A percentile compares a stretch with the other conserved stretches of the same genome.
Evolutionary conservation across 2,888 invertebrate genomes (phyloP).

Genomic region (Malthinus flaveolus): DNA sequence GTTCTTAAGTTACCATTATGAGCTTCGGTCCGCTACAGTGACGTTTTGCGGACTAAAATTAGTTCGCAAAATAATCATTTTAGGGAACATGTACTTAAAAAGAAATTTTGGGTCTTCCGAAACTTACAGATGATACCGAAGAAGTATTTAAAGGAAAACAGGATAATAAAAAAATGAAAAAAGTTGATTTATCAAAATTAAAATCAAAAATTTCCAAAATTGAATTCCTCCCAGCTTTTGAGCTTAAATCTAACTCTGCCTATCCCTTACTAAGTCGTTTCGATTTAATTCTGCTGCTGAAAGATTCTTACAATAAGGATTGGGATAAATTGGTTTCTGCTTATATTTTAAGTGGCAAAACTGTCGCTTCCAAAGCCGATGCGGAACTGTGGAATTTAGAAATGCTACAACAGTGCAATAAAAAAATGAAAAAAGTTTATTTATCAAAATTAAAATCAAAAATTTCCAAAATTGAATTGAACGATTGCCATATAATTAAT

Average conservation of each 20-base stretch:
- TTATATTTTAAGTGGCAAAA: constrained; percentile 58
- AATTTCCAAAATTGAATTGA: constrained; percentile 35
- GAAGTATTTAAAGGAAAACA: too few relatives aligned
- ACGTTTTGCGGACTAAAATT: too few relatives aligned
- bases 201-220: too few relatives aligned
- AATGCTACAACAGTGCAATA: constrained; percentile 64
- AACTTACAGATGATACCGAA: too few relatives aligned
- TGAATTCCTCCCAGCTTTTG: constrained; percentile 65
- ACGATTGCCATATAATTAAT: constrained; percentile 38
- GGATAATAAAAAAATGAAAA: too few relatives aligned
- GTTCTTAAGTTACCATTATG: too few relatives aligned
- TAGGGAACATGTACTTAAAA: too few relatives aligned
- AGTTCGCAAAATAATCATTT: too few relatives aligned
- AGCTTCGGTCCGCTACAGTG: too few relatives aligned
- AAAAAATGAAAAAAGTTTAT: not conserved
- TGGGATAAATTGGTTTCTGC: constrained; percentile 76
- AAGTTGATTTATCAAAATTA: too few relatives aligned
- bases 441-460: constrained; percentile 5
- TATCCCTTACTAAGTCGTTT: constrained; percentile 81
- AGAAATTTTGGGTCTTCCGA: too few relatives aligned
- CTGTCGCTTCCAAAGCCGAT: constrained; percentile 28
- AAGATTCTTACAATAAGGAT: constrained; percentile 73
- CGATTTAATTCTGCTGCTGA: constrained; percentile 79
- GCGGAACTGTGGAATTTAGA: constrained; percentile 57
- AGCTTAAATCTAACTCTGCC: constrained; percentile 74